These are phyloP conservation scores for Dipodomys merriami DNA, from an alignment of 2,113 vertebrate species.

Conservation along the genomic window DNA sequence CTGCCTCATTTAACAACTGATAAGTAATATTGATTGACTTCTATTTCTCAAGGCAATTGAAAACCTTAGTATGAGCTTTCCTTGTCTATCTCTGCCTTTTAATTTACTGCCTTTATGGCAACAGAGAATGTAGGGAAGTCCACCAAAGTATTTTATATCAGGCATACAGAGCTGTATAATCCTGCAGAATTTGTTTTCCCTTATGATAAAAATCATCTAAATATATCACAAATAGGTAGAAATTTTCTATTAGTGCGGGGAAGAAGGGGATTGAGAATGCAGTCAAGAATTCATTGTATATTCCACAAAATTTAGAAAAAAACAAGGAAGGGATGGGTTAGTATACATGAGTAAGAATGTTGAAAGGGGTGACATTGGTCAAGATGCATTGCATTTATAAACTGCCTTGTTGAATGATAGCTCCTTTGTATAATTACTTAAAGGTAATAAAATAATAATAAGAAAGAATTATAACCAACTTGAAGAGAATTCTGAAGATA, in stretches of 20 bases:
- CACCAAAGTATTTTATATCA: neutral
- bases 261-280: too few species aligned
- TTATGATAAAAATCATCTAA: neutral
- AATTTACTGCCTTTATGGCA: slow-evolving; percentile 4
- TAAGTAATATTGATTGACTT: neutral
- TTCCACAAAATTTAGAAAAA: too few species aligned
- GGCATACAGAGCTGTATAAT: neutral
- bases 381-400: neutral
- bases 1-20: slow-evolving; percentile 36
- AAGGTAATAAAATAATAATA: neutral
- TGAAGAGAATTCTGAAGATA: slow-evolving; percentile 21
- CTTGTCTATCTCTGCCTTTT: slow-evolving; percentile 17
- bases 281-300: too few species aligned
- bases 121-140: neutral
- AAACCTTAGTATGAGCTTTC: neutral
- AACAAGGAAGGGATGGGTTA: too few species aligned
- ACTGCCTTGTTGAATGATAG: too few species aligned
- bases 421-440: too few species aligned
- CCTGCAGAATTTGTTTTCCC: neutral
- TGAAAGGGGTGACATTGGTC: too few species aligned
- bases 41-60: slow-evolving; percentile 40
- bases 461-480: neutral
- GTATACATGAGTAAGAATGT: too few species aligned
- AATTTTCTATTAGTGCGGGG: neutral
- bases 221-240: neutral